Evolutionary conservation across 2,888 invertebrate species (phyloP), one percentile per base, ranked within the genome.

Genomic region (Argyresthia albistria): DNA sequence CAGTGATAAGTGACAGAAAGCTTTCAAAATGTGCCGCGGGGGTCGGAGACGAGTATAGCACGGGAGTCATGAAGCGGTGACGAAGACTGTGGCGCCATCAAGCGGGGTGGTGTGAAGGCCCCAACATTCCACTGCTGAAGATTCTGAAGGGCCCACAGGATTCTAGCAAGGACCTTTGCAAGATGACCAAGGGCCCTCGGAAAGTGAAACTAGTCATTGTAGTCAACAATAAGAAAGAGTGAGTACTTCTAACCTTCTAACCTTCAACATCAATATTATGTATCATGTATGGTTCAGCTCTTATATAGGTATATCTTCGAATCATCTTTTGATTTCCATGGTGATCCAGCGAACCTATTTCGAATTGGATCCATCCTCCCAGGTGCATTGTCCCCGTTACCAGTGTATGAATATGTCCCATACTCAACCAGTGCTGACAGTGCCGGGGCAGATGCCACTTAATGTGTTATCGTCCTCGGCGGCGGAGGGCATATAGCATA

Each of bases 161-260:
- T 62, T 69, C 64, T 56, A 73, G 76, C 73, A 81, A 81, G 72
- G 83, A 82, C 67, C 67, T 73, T 69, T 86, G 84, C 88, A 88
- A 82, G 79, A 88, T 88, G 88, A 88, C 88, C 70, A 88, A 88
- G 87, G 88, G 88, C 83, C 88, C 88, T 79, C 79, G 88, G 77
- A 88, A 88, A 76, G 88, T 88, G 68, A 88, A 88, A 62, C 86
- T 88, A 80, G 88, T 88, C 84, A 88, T 88, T 83, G 88, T 88
- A 76, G 88, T 88, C 78, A 88, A 88, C 83, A 88, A 88, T 80
- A 88, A 88, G 74, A 88, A 88, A 78, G 88, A 88, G 88, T 88
- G 60, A 88, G 88, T 88, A 86, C 15, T 59, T 9, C 36, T n/a
- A n/a, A n/a, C n/a, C n/a, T 25, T 25, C 25, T 25, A 25, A 25